These are phyloP conservation scores for Syngnathus acus DNA, from an alignment of 2,797 vertebrate species.

Conservation along the genomic window DNA sequence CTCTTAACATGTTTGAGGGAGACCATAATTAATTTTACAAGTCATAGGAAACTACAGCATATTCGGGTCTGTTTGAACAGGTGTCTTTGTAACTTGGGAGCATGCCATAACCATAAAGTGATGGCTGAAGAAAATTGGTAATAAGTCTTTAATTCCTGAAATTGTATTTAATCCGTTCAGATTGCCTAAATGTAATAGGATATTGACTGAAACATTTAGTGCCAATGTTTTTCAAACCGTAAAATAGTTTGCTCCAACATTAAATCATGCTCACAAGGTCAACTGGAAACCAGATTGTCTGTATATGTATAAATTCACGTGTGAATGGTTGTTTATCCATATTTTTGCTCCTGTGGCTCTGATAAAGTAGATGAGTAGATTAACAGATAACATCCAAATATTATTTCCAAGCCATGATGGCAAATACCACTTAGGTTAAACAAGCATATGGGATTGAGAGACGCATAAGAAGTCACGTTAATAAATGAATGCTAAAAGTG, in stretches of 20 bases:
- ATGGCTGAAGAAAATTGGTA: not conserved
- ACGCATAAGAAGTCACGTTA: not conserved
- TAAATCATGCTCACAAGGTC: not conserved
- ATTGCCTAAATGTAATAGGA: not conserved
- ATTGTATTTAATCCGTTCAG: not conserved
- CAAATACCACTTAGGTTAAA: not conserved
- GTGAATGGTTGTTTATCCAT: not conserved
- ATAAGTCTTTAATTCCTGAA: not conserved
- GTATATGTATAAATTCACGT: not conserved
- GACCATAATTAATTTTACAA: not conserved
- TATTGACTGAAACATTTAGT: not conserved
- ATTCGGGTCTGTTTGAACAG: constrained; percentile 1
- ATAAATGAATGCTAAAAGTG: too few species aligned
- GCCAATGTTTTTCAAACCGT: not conserved
- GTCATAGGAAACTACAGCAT: not conserved
- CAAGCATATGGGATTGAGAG: not conserved
- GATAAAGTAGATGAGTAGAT: not conserved
- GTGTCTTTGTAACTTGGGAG: not conserved
- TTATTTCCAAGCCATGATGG: not conserved
- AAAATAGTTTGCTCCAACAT: not conserved
- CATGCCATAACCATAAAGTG: not conserved
- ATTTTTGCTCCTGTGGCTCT: not conserved
- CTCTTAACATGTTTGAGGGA: constrained; percentile 4
- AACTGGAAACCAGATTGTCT: not conserved
- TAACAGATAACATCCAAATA: not conserved